These are phyloP conservation scores for Hippolais icterina DNA, from an alignment of 2,113 vertebrate genomes.

Conservation along the genomic window DNA sequence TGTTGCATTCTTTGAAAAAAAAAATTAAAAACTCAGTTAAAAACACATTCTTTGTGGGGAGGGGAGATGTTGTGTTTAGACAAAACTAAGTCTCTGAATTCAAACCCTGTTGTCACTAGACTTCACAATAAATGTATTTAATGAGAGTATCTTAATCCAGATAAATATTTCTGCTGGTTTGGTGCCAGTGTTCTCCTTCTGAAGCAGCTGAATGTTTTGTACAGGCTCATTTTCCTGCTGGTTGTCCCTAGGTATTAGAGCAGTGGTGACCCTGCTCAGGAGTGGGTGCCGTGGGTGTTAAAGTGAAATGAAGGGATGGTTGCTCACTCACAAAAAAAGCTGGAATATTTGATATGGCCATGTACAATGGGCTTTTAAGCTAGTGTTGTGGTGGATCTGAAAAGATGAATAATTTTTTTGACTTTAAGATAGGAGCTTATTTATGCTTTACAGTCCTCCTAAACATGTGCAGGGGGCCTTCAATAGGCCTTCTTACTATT, in stretches of 20 bases:
- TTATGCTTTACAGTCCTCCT: background rate
- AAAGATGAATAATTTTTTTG: background rate
- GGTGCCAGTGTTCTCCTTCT: background rate
- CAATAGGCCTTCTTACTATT: background rate
- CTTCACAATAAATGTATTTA: background rate
- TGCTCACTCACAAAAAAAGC: background rate
- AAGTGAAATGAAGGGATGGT: background rate
- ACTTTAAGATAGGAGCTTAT: background rate
- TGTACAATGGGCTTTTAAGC: background rate
- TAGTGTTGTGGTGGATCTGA: background rate
- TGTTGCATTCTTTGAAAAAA: background rate
- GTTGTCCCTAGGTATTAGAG: background rate
- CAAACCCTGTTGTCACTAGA: background rate
- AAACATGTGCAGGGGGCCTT: fast-evolving
- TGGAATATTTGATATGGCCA: background rate
- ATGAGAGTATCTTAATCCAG: background rate
- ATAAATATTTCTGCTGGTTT: background rate
- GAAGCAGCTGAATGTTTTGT: background rate
- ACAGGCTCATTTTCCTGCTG: background rate
- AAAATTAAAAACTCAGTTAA: background rate
- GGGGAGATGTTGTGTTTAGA: background rate
- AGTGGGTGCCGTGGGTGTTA: background rate
- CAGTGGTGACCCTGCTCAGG: background rate
- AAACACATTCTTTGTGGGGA: background rate
- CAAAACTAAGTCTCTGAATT: background rate